A percentile compares a stretch with the other conserved stretches of the same genome.
Evolutionary conservation across 2,113 vertebrate species (phyloP).

Genomic region (Ictalurus punctatus): DNA sequence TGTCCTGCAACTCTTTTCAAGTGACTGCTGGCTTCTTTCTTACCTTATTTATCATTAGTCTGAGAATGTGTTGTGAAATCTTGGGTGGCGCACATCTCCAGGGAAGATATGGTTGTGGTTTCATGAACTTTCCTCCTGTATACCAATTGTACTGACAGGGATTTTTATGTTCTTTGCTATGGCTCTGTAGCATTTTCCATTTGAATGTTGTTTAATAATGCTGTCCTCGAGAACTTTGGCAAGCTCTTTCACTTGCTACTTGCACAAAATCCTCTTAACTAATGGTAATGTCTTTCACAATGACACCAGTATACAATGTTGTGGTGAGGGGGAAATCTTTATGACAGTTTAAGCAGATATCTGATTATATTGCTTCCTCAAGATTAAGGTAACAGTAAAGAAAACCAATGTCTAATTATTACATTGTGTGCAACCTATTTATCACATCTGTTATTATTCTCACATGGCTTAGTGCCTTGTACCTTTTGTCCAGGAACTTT

Average conservation of each 20-base stretch:
- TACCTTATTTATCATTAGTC: neutral
- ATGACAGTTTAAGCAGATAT: neutral
- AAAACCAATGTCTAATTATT: neutral
- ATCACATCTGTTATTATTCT: conserved; percentile 17
- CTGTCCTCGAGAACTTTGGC: neutral
- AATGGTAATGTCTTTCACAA: neutral
- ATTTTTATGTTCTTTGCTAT: neutral
- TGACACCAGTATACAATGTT: neutral
- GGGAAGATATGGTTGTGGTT: neutral
- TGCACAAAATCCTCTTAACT: neutral
- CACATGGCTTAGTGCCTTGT: neutral
- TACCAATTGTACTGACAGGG: neutral
- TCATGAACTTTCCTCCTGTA: neutral
- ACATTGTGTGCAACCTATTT: neutral
- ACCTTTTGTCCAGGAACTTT: neutral
- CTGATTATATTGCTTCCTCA: neutral
- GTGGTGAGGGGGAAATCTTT: neutral
- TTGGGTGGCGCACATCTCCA: neutral
- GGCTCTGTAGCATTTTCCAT: neutral
- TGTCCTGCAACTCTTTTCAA: neutral
- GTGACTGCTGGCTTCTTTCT: neutral
- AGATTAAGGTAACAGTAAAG: neutral
- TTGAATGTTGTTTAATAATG: neutral
- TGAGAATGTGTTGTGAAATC: neutral
- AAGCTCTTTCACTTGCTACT: neutral